Evolutionary conservation across 2,113 vertebrate genomes (phyloP).

Genomic region (Pachypanchax playfairii): DNA sequence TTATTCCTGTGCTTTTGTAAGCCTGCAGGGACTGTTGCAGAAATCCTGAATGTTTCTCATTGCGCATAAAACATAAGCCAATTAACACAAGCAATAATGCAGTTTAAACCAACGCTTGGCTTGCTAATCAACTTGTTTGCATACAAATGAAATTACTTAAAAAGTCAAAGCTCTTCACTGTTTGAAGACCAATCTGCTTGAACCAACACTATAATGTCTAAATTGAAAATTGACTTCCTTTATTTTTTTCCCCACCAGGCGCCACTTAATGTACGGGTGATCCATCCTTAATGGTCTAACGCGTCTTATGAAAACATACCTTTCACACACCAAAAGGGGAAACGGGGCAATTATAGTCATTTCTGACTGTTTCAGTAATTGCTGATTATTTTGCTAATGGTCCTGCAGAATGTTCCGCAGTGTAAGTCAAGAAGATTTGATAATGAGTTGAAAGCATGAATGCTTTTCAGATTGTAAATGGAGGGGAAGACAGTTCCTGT

Average conservation of each 20-base stretch:
- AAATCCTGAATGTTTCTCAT: constrained; percentile 55
- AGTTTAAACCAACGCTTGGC: constrained; percentile 69
- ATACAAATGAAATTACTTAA: constrained; percentile 75
- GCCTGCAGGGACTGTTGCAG: constrained; percentile 50
- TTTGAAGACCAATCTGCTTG: constrained; percentile 68
- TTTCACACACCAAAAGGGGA: constrained; percentile 50
- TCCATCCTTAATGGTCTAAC: constrained; percentile 52
- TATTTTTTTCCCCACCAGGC: constrained; percentile 47
- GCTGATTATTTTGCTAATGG: constrained; percentile 65
- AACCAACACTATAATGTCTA: constrained; percentile 57
- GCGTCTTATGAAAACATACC: constrained; percentile 58
- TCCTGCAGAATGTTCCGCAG: constrained; percentile 45
- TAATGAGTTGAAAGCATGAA: constrained; percentile 59
- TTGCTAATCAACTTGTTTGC: constrained; percentile 75
- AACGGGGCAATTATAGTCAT: constrained; percentile 65
- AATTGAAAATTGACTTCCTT: constrained; percentile 69
- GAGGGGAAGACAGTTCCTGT: constrained; percentile 10
- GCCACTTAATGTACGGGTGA: constrained; percentile 39
- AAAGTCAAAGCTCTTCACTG: constrained; percentile 62
- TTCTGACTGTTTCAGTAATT: constrained; percentile 64
- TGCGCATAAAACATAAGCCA: constrained; percentile 73
- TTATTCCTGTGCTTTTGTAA: constrained; percentile 41
- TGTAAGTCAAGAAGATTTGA: constrained; percentile 59
- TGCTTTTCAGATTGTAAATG: constrained; percentile 45
- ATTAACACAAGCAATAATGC: constrained; percentile 72